phyloP scores from a whole-genome alignment of 2,113 vertebrate genomes.

The Maylandia zebra region DNA sequence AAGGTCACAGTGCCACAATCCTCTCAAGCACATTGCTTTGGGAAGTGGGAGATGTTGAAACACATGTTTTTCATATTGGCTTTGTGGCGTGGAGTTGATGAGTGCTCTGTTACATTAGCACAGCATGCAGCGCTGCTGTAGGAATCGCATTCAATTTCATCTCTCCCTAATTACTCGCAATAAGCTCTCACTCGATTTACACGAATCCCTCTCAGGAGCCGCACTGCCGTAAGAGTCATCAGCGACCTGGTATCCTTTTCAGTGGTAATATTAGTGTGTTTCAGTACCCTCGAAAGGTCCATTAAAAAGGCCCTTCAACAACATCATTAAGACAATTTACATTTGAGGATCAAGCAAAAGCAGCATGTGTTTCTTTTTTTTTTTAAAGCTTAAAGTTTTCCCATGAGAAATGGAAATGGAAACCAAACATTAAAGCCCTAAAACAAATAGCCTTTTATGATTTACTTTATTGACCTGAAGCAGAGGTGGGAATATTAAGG shows the following conservation, averaged over 20 bases:
- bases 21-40: constrained; percentile 47
- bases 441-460: constrained; percentile 51
- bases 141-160: constrained; percentile 56
- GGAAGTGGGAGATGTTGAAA: constrained; percentile 67
- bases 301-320: constrained; percentile 35
- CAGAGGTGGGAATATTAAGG: constrained; percentile 50
- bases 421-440: constrained; percentile 44
- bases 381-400: constrained; percentile 17
- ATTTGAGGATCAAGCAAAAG: constrained; percentile 41
- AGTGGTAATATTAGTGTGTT: constrained; percentile 21
- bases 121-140: constrained; percentile 44
- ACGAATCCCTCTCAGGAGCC: constrained; percentile 10
- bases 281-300: constrained; percentile 33
- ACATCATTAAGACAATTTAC: constrained; percentile 52
- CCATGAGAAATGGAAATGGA: constrained; percentile 55
- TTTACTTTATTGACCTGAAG: constrained; percentile 51
- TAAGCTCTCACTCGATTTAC: constrained; percentile 38
- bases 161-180: constrained; percentile 57
- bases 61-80: constrained; percentile 69
- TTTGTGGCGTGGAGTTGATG: constrained; percentile 52
- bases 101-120: constrained; percentile 53
- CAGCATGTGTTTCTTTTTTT: constrained; percentile 25
- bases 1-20: constrained; percentile 60
- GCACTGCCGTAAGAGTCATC: not conserved
- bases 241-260: constrained; percentile 7